These are phyloP conservation scores for Odontocolon sp. DNA, from an alignment of 2,888 invertebrate genomes.

Conservation along the genomic window DNA sequence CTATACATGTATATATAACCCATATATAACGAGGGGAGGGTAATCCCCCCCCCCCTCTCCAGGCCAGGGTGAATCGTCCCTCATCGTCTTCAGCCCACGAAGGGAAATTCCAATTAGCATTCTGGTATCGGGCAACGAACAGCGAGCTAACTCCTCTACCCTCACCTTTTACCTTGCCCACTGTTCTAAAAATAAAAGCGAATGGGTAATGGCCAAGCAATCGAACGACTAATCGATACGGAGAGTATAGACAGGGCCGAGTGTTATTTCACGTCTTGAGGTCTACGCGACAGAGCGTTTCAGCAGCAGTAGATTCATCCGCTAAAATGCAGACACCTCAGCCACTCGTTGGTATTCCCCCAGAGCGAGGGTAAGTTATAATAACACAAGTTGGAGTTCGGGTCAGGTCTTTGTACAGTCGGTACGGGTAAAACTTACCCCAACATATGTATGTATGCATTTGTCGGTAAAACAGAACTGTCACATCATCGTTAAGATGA, in stretches of 20 bases:
- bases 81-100: conserved; percentile 30
- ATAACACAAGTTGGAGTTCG: too few relatives aligned
- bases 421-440: too few relatives aligned
- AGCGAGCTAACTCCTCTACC: conserved; percentile 22
- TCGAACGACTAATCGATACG: conserved; percentile 76
- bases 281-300: not conserved
- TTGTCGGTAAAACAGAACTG: too few relatives aligned
- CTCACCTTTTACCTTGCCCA: conserved; percentile 18
- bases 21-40: too few relatives aligned
- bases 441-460: too few relatives aligned
- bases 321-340: not conserved
- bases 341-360: not conserved
- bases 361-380: too few relatives aligned
- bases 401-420: too few relatives aligned
- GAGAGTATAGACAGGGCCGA: conserved; percentile 49
- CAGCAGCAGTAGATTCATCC: conserved; percentile 11
- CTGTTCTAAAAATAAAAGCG: conserved; percentile 73
- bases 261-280: conserved; percentile 10
- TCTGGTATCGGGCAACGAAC: conserved; percentile 67
- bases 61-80: too few relatives aligned
- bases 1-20: too few relatives aligned
- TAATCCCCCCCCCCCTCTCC: too few relatives aligned
- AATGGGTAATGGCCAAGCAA: conserved; percentile 70
- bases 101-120: conserved; percentile 68
- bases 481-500: too few relatives aligned